phyloP scores from a whole-genome alignment of 2,888 invertebrate species.

The Drosophila mettleri region DNA sequence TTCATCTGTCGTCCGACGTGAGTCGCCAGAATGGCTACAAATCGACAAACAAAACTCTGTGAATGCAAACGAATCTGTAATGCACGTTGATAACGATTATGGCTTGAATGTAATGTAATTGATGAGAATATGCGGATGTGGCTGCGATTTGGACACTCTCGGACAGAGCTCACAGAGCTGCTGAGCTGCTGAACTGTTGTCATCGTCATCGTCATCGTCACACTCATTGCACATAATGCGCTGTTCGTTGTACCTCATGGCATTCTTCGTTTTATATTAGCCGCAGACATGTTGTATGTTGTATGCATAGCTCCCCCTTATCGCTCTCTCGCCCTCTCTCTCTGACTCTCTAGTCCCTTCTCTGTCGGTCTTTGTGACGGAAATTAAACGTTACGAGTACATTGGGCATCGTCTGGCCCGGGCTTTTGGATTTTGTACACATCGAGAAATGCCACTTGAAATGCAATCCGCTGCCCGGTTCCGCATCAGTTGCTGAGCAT shows the following conservation, averaged over 20 bases:
- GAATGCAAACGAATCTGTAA: slow-evolving; percentile 70
- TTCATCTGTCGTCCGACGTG: not conserved
- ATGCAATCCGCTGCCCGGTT: slow-evolving; percentile 59
- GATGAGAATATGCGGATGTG: slow-evolving; percentile 22
- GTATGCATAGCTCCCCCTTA: slow-evolving; percentile 4
- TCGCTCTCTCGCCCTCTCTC: not conserved
- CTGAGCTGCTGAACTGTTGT: slow-evolving; percentile 21
- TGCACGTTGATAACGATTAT: slow-evolving; percentile 73
- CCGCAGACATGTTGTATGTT: slow-evolving; percentile 73
- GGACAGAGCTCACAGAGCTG: slow-evolving; percentile 13
- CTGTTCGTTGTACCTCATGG: slow-evolving; percentile 60
- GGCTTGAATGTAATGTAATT: slow-evolving; percentile 43
- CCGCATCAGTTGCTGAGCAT: slow-evolving; percentile 41
- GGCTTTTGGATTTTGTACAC: slow-evolving; percentile 42
- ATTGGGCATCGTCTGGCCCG: slow-evolving; percentile 58
- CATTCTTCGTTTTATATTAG: slow-evolving; percentile 78
- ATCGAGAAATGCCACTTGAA: slow-evolving; percentile 73
- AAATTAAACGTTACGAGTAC: slow-evolving; percentile 79
- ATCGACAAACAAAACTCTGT: slow-evolving; percentile 69
- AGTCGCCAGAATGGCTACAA: slow-evolving; percentile 40
- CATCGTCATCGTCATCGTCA: slow-evolving; percentile 32
- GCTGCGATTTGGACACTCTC: slow-evolving; percentile 9
- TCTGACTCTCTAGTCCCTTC: not conserved
- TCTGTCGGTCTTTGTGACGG: slow-evolving; percentile 47
- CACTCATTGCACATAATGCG: slow-evolving; percentile 41